Conservation (phyloP, 2,888 invertebrate genomes). For the Disparrhopalites patrizii region DNA sequence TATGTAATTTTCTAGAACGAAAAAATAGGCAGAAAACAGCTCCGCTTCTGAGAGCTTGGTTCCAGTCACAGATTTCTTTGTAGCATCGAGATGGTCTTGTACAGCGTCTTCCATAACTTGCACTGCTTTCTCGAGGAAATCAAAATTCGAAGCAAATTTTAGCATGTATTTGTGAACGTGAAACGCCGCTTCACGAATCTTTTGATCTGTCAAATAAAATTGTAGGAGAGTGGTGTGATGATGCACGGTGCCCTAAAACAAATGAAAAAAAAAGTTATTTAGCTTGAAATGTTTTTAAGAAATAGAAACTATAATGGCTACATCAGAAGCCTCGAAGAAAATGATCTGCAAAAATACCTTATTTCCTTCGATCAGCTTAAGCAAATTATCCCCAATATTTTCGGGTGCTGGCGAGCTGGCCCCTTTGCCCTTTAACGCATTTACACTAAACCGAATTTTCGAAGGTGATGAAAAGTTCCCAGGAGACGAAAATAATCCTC, state of each 20-base stretch:
- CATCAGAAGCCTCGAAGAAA: background rate
- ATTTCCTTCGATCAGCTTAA: conserved; percentile 10
- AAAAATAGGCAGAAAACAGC: conserved; percentile 13
- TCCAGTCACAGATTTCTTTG: background rate
- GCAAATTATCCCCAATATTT: conserved; percentile 14
- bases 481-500: background rate
- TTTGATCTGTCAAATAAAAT: conserved; percentile 20
- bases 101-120: conserved; percentile 15
- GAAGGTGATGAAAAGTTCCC: background rate
- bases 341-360: background rate
- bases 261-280: background rate
- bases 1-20: conserved; percentile 18
- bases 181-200: conserved; percentile 10
- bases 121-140: conserved; percentile 22
- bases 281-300: background rate
- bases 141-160: conserved; percentile 13
- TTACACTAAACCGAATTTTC: background rate
- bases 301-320: background rate
- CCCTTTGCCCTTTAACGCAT: background rate
- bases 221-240: conserved; percentile 23
- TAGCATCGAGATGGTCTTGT: background rate
- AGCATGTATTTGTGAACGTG: conserved; percentile 26
- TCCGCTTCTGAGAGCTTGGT: conserved; percentile 16
- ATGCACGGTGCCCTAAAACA: conserved; percentile 8
- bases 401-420: background rate